phyloP scores from a whole-genome alignment of 2,797 vertebrate genomes.

The Pantherophis alleghaniensis region DNA sequence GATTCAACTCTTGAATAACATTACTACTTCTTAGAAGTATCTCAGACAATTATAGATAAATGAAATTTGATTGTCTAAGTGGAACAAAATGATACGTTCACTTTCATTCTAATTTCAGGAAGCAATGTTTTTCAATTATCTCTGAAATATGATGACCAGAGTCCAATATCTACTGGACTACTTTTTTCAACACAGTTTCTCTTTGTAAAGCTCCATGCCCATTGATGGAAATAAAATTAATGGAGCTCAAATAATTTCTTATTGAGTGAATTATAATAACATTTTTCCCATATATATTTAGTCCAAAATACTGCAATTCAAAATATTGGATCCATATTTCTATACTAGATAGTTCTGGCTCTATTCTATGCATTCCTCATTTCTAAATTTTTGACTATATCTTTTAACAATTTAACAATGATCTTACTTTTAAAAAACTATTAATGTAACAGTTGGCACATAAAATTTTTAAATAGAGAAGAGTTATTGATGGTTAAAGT shows the following conservation, averaged over 20 bases:
- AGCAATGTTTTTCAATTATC: not conserved
- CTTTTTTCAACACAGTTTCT: not conserved
- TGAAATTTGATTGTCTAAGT: not conserved
- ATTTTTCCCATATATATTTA: not conserved
- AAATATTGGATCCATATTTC: not conserved
- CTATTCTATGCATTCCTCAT: not conserved
- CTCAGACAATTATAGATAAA: not conserved
- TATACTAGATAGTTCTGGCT: not conserved
- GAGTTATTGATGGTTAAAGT: not conserved
- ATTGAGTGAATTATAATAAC: not conserved
- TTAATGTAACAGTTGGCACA: slow-evolving; percentile 10
- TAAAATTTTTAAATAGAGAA: not conserved
- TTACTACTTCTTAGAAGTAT: not conserved
- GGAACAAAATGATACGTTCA: not conserved
- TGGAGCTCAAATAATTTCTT: not conserved
- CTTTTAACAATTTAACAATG: not conserved
- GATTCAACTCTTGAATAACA: not conserved
- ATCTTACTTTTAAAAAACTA: slow-evolving; percentile 19
- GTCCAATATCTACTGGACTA: not conserved
- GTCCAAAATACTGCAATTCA: not conserved
- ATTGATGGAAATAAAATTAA: not conserved
- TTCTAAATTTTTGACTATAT: not conserved
- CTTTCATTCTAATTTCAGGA: slow-evolving; percentile 2
- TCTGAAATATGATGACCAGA: not conserved
- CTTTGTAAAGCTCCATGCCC: not conserved